Conservation (phyloP, 2,888 invertebrate species). For the Rambutsinella grinnellia region DNA sequence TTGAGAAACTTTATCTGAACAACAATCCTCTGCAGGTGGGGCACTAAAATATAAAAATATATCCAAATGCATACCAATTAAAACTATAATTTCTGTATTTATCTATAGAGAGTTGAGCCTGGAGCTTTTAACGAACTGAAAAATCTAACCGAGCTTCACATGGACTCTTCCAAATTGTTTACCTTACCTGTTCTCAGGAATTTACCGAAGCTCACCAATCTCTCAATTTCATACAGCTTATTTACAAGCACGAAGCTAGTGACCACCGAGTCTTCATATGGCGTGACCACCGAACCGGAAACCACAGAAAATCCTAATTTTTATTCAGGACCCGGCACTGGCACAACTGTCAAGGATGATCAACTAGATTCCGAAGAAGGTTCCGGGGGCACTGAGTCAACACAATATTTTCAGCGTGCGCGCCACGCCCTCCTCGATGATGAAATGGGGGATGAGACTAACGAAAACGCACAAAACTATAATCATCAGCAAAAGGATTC, state of each 20-base stretch:
- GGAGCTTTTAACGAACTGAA: slow-evolving; percentile 53
- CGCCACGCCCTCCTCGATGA: slow-evolving; percentile 28
- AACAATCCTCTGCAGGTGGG: slow-evolving; percentile 58
- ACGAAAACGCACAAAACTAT: slow-evolving; percentile 18
- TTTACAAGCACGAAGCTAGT: slow-evolving; percentile 46
- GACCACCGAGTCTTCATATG: slow-evolving; percentile 25
- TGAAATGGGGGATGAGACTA: slow-evolving; percentile 3
- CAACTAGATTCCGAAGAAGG: slow-evolving; percentile 33
- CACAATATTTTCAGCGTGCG: slow-evolving; percentile 23
- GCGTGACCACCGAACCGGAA: slow-evolving; percentile 10
- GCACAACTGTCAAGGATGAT: slow-evolving; percentile 27
- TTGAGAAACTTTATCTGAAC: slow-evolving; percentile 48
- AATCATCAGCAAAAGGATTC: slow-evolving; percentile 25
- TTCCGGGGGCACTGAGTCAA: not conserved
- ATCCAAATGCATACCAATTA: no score
- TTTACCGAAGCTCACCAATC: slow-evolving; percentile 54
- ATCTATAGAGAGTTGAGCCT: slow-evolving; percentile 43
- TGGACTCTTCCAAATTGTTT: slow-evolving; percentile 60
- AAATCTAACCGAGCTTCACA: slow-evolving; percentile 47
- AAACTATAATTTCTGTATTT: no score
- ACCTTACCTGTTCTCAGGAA: slow-evolving; percentile 53
- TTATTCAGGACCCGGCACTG: no score
- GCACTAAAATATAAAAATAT: no score
- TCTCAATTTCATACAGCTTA: slow-evolving; percentile 60
- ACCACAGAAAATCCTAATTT: slow-evolving; percentile 48